Evolutionary conservation across 1,140 invertebrate species (phyloP).

Genomic region (Arctopsyche grandis): DNA sequence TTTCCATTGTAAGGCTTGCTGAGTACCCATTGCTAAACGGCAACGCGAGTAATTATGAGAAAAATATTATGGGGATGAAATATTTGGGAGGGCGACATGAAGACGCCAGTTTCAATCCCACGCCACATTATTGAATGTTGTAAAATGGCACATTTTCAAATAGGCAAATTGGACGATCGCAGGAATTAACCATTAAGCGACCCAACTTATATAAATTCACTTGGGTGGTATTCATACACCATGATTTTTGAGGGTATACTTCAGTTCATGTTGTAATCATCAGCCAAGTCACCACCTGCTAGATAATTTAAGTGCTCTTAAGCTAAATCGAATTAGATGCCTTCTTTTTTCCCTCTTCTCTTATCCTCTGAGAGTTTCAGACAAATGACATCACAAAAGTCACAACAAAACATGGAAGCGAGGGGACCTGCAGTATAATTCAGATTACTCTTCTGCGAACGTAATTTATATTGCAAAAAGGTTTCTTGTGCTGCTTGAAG

Average conservation of each 20-base stretch:
- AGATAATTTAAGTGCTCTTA: slow-evolving; percentile 53
- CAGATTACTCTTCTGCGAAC: slow-evolving; percentile 18
- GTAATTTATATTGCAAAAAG: slow-evolving; percentile 7
- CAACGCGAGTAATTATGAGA: slow-evolving; percentile 50
- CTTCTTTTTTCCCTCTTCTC: slow-evolving; percentile 19
- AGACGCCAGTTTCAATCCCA: slow-evolving; percentile 8
- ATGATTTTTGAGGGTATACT: no score
- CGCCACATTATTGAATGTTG: neutral
- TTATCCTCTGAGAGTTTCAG: slow-evolving; percentile 11
- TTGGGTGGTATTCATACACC: no score
- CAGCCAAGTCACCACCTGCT: slow-evolving; percentile 27
- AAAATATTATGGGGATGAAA: slow-evolving; percentile 50
- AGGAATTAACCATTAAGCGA: no score
- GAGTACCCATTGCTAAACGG: slow-evolving; percentile 45
- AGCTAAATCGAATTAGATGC: slow-evolving; percentile 51
- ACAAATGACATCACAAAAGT: slow-evolving; percentile 35
- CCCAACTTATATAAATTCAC: no score
- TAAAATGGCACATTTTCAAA: slow-evolving; percentile 10
- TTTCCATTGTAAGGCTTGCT: slow-evolving; percentile 39
- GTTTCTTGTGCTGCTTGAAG: neutral
- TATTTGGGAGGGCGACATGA: slow-evolving; percentile 38
- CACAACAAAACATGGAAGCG: slow-evolving; percentile 21
- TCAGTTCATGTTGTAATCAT: neutral
- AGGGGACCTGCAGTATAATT: slow-evolving; percentile 14
- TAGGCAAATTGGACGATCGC: neutral